Evolutionary conservation across 2,888 invertebrate genomes (phyloP), one percentile per base, ranked within the genome.

Genomic region (Nomada fabriciana): DNA sequence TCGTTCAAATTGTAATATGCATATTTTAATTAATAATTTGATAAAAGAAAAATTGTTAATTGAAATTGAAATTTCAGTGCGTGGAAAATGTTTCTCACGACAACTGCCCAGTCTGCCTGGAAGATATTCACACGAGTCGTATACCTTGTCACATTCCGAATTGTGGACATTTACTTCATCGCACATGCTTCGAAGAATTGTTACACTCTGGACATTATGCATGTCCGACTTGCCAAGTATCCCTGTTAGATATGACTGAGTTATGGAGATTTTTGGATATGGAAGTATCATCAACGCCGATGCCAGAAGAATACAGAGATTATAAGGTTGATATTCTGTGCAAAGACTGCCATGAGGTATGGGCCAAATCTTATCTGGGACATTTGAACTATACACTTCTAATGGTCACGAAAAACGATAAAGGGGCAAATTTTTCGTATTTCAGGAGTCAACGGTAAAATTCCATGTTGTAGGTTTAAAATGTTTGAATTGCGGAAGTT

Each of bases 401-500:
- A 2, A 4, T 15, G 15, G 13, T n/a, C 13, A 10, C 2, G 2
- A 42, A 15, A 15, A 42, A 15, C 13, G 47, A 47, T 47, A 47
- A 47, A 0, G 47, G 25, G 43, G 15, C 1, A 13, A 43, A 57
- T 55, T 47, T 43, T 23, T 43, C n/a, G 67, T 47, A 77, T 94
- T 95, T 52, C 94, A 98, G 97, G 95, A 97, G 91, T 97, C 97
- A 23, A 96, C 96, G 47, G 97, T 97, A 11, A 96, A 96, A 90
- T 98, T 98, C 94, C 98, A 98, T 92, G 97, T 98, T 80, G 96
- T 98, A 47, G 98, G 98, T 2, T 94, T 98, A 76, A 98, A 98
- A 93, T 98, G 98, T 93, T 95, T 95, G 60, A 96, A 96, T 87
- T 98, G 98, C 92, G 98, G 97, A n/a, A 98, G 97, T 2, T 98